Base-by-base conservation (phyloP, 2,888 invertebrate species). In the Trissoscelio sp. region DNA sequence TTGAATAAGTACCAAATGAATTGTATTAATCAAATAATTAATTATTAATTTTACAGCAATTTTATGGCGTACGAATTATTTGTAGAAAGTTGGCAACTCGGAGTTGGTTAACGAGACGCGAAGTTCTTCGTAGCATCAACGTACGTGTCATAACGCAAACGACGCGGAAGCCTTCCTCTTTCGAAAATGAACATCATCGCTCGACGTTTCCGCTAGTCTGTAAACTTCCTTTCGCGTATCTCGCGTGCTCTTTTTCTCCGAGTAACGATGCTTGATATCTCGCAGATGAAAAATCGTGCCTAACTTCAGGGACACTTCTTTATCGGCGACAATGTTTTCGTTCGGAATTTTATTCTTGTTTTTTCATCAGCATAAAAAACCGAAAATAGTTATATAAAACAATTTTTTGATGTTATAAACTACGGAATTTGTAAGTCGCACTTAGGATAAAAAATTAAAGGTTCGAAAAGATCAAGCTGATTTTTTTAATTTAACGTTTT, bases 191-290 rank as follows among this genome's bases (percentile, higher is more conserved):
- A 81, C 81, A 34, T 77, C 81, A 77, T 77, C 77, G 55, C 73
- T 79, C 62, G 69, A 77, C 67, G 77, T 81, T 79, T 83, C 74
- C 79, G 81, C 51, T 60, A 70, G 79, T 83, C 77, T 79, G 77
- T 66, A 70, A 83, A 78, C 77, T 74, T 73, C 69, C 73, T 67
- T 58, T 77, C 77, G 48, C 73, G 34, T 81, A 81, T 83, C 83
- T 77, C 66, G 64, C 51, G 57, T 53, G 34, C 79, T 79, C 73
- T 83, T 73, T 79, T 81, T 79, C 73, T 78, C 53, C 55, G 53
- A 69, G 66, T 80, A 83, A 83, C 78, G 79, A 77, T 60, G 77
- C 79, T 78, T 74, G 81, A 60, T 81, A 78, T 78, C 73, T 67
- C 44, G 62, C 58, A 60, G 78, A 74, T 73, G 81, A 73, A 82